phyloP scores from a whole-genome alignment of 2,113 vertebrate species.

The Apaloderma vittatum region DNA sequence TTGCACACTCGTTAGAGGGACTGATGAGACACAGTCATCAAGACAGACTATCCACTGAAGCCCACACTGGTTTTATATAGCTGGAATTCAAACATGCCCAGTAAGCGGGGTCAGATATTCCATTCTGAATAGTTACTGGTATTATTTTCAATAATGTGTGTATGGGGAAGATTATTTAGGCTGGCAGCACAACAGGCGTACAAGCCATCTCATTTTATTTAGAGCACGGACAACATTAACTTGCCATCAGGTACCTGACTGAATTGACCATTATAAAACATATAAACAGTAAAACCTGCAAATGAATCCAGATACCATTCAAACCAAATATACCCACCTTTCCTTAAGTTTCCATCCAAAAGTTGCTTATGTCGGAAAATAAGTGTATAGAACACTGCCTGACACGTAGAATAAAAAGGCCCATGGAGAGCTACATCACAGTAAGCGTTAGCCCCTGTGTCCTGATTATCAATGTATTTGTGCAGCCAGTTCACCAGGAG shows the following conservation, averaged over 20 bases:
- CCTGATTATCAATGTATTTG: conserved; percentile 91
- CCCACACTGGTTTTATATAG: background rate
- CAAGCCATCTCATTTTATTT: background rate
- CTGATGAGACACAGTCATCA: background rate
- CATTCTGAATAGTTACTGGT: background rate
- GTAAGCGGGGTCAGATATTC: background rate
- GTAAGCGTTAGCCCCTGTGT: conserved; percentile 83
- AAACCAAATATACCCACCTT: conserved; percentile 79
- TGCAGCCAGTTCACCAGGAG: conserved; percentile 93
- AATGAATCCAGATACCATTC: background rate
- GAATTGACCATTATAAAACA: background rate
- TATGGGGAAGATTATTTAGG: background rate
- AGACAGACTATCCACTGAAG: background rate
- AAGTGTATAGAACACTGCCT: conserved; percentile 92
- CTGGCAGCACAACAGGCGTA: background rate
- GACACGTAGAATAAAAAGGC: conserved; percentile 91
- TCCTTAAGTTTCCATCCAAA: conserved; percentile 89
- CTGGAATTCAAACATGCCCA: background rate
- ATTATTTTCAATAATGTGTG: background rate
- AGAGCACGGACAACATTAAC: background rate
- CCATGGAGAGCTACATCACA: conserved; percentile 93
- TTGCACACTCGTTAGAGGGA: background rate
- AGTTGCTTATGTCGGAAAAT: conserved; percentile 91
- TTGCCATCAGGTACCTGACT: background rate
- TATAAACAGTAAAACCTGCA: background rate